Evolutionary conservation across 2,113 vertebrate species (phyloP).

Genomic region (Baryphthengus martii): DNA sequence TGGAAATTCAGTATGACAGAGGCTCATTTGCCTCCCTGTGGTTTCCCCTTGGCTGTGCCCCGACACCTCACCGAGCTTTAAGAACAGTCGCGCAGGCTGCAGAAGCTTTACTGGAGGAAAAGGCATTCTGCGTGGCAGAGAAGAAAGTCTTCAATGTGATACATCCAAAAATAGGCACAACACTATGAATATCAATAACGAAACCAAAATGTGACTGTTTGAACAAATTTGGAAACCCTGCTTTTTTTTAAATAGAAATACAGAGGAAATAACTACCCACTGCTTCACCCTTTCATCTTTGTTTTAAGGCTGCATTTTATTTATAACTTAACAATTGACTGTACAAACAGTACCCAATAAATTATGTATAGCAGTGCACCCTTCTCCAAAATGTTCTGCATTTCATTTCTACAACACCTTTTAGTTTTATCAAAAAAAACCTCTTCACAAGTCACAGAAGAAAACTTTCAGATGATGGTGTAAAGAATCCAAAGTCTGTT

Average conservation of each 20-base stretch:
- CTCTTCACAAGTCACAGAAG: background rate
- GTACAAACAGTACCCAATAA: constrained; percentile 24
- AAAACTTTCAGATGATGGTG: background rate
- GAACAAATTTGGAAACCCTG: background rate
- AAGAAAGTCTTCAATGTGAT: background rate
- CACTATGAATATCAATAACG: background rate
- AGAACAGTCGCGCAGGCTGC: background rate
- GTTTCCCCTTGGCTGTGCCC: background rate
- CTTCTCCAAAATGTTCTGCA: background rate
- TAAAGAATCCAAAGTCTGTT: background rate
- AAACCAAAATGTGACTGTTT: constrained; percentile 5
- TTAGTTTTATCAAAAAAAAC: background rate
- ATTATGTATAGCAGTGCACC: constrained; percentile 10
- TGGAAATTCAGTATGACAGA: background rate
- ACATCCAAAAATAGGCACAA: background rate
- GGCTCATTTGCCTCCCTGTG: background rate
- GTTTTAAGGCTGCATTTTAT: constrained; percentile 23
- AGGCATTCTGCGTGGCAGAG: background rate
- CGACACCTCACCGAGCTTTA: background rate
- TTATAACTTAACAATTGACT: constrained; percentile 41
- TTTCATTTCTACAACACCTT: background rate
- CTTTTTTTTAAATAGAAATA: background rate
- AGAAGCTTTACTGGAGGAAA: background rate
- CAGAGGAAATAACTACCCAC: background rate
- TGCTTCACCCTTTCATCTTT: constrained; percentile 1